These are phyloP conservation scores for Cyprinus carpio DNA, from an alignment of 2,113 vertebrate genomes.

Conservation along the genomic window DNA sequence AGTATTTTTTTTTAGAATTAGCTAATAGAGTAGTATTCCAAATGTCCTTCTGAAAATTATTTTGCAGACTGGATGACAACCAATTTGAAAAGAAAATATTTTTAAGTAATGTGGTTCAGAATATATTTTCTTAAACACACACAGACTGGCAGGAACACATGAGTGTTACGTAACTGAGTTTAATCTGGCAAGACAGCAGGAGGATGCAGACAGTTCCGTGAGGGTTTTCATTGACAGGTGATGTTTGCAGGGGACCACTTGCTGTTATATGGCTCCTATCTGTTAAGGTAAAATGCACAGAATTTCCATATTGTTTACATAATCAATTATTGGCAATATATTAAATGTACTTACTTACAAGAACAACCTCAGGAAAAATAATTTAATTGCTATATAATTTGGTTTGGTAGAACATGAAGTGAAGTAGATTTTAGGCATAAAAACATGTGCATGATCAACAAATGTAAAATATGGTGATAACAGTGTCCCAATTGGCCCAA, in stretches of 20 bases:
- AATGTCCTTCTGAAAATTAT: neutral
- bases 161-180: neutral
- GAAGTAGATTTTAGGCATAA: neutral
- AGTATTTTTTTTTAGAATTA: neutral
- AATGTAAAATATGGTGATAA: neutral
- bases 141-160: neutral
- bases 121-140: neutral
- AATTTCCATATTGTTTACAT: neutral
- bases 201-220: neutral
- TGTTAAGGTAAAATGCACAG: neutral
- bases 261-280: neutral
- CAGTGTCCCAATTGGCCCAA: neutral
- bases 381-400: neutral
- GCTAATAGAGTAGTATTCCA: neutral
- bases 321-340: neutral
- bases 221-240: constrained; percentile 7
- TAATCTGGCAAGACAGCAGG: neutral
- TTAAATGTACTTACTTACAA: neutral
- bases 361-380: neutral
- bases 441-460: neutral
- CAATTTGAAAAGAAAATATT: neutral
- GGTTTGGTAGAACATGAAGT: too few species aligned
- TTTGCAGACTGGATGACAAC: neutral
- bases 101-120: neutral
- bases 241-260: neutral